These are phyloP conservation scores for Otus scops DNA, from an alignment of 2,797 vertebrate genomes.

Conservation along the genomic window DNA sequence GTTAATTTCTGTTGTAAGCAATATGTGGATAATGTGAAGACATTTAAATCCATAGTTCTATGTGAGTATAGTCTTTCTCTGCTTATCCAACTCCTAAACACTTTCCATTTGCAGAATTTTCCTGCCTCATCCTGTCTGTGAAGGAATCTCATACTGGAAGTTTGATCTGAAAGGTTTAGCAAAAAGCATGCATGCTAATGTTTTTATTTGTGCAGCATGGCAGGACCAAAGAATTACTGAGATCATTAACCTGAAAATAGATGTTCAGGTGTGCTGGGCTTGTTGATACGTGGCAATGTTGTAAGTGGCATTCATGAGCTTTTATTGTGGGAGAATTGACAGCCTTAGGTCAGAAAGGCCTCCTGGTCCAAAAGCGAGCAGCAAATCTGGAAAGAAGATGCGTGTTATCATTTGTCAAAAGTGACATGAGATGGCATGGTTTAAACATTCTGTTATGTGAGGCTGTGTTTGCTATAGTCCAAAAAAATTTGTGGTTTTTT, in stretches of 20 bases:
- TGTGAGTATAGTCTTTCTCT: not conserved
- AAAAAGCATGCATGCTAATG: not conserved
- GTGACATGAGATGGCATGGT: not conserved
- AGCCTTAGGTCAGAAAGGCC: not conserved
- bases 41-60: not conserved
- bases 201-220: not conserved
- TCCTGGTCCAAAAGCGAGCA: not conserved
- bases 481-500: not conserved
- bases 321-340: not conserved
- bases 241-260: not conserved
- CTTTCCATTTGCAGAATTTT: not conserved
- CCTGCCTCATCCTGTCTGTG: not conserved
- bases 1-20: not conserved
- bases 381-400: not conserved
- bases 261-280: not conserved
- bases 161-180: not conserved
- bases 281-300: not conserved
- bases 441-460: not conserved
- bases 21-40: not conserved
- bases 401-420: not conserved
- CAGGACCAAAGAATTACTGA: not conserved
- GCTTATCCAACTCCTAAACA: not conserved
- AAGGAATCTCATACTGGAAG: not conserved
- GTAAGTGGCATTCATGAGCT: not conserved
- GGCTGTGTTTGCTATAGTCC: not conserved